phyloP scores from a whole-genome alignment of 2,797 vertebrate genomes.

The Hephaestus fuliginosus region DNA sequence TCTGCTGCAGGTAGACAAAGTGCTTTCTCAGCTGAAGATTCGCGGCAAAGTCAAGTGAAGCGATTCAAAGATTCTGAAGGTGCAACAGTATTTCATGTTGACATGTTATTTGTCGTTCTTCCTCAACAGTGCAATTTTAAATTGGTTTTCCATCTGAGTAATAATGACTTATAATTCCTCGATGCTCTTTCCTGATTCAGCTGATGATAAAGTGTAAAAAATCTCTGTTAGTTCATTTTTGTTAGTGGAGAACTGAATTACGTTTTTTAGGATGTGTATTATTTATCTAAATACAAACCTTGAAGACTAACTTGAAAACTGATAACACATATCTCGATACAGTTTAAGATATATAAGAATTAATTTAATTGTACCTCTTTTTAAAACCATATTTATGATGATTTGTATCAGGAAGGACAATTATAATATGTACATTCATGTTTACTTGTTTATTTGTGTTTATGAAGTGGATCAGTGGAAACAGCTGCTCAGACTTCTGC shows the following conservation, averaged over 20 bases:
- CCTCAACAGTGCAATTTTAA: conserved; percentile 5
- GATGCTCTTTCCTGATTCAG: background rate
- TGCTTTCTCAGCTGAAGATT: conserved; percentile 71
- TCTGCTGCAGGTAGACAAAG: conserved; percentile 69
- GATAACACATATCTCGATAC: background rate
- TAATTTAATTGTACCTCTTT: background rate
- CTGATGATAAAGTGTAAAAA: no score
- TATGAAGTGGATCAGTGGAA: background rate
- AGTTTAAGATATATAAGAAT: background rate
- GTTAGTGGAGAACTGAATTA: background rate
- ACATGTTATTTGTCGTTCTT: background rate
- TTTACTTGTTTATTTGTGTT: background rate
- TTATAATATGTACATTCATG: conserved; percentile 9
- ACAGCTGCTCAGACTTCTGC: background rate
- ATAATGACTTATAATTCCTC: background rate
- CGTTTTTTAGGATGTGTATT: background rate
- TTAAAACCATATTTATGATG: background rate
- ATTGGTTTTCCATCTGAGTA: background rate
- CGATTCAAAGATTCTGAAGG: background rate
- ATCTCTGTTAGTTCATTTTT: no score
- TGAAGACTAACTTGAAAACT: background rate
- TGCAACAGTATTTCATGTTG: background rate
- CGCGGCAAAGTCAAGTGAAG: conserved; percentile 60
- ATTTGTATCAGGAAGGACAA: background rate
- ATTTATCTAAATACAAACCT: background rate